Evolutionary conservation across 1,140 invertebrate genomes (phyloP), one percentile per base, ranked within the genome.

Genomic region (Pectinophora gossypiella): DNA sequence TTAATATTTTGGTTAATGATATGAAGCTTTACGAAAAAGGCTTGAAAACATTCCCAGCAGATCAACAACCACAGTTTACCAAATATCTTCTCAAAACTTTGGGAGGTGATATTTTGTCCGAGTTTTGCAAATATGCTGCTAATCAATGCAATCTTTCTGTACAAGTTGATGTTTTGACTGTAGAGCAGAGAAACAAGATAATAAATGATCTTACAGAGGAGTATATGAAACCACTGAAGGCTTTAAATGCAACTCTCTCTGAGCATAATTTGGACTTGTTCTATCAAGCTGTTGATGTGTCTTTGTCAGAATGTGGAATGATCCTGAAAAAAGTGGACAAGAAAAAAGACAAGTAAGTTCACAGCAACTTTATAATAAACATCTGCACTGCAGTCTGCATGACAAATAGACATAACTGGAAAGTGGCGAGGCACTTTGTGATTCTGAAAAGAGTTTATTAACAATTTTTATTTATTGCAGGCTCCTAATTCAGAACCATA

Each of bases 11-110:
- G 9, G 88, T 93, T 13, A 90, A 91, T 43, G 95, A 97, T 72
- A 92, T 96, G 21, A 90, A 92, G 58, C 84, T 97, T 15, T 98
- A 95, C 88, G 94, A 97, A 51, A 97, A 96, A 83, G 95, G 95
- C 3, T 86, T 97, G 0, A 96, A 95, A 76, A 78, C 90, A 50
- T 87, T 92, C 12, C 75, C 89, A 19, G 55, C 64, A 55, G 78
- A 92, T 42, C 81, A 90, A 40, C 93, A 96, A 75, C 27, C 78
- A 0, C 90, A 93, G 45, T 86, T 98, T 44, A 81, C 88, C 0
- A 96, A 95, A 76, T 96, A 98, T 85, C 78, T 98, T 18, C 72
- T 98, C 12, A 96, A 95, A 84, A 93, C 95, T 1, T 77, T 96
- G 38, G 95, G 94, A 32, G 91, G 92, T 44, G 96, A 98, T 71